Conservation (phyloP, 92 coral and sea anemone species). For the Epizoanthus rinbou region DNA sequence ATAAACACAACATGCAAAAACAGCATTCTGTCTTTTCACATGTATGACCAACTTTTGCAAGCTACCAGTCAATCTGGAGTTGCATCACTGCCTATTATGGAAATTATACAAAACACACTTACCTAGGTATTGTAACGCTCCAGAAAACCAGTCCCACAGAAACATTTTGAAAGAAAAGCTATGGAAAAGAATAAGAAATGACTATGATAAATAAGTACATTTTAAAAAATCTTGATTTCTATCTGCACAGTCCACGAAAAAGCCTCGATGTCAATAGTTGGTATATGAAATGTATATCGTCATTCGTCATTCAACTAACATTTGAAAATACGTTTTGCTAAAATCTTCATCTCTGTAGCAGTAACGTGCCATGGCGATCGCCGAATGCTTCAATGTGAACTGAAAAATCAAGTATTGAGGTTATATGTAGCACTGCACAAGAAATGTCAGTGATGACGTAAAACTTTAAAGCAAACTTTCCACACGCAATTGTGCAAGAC, state of each 20-base stretch:
- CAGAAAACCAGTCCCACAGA: conserved; percentile 93
- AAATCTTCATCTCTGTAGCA: conserved; percentile 42
- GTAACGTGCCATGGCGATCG: conserved; percentile 12
- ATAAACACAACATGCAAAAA: neutral
- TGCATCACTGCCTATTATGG: neutral
- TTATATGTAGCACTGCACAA: conserved; percentile 14
- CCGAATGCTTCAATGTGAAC: neutral
- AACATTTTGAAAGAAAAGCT: conserved; percentile 86
- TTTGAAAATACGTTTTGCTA: conserved; percentile 18
- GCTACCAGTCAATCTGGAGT: neutral
- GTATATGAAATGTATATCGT: neutral
- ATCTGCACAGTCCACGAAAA: no score
- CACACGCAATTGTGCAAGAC: conserved; percentile 14
- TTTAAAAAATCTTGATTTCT: no score
- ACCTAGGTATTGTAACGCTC: conserved; percentile 86
- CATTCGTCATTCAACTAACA: conserved; percentile 5
- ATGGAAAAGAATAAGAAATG: conserved; percentile 19
- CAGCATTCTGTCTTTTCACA: neutral
- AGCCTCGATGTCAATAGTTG: no score
- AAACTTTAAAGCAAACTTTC: conserved; percentile 2
- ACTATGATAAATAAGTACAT: neutral
- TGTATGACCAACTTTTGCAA: neutral
- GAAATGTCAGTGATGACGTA: conserved; percentile 34
- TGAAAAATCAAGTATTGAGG: neutral
- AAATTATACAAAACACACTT: conserved; percentile 30